phyloP scores from a whole-genome alignment of 2,888 invertebrate genomes.

The Yponomeuta cagnagella region DNA sequence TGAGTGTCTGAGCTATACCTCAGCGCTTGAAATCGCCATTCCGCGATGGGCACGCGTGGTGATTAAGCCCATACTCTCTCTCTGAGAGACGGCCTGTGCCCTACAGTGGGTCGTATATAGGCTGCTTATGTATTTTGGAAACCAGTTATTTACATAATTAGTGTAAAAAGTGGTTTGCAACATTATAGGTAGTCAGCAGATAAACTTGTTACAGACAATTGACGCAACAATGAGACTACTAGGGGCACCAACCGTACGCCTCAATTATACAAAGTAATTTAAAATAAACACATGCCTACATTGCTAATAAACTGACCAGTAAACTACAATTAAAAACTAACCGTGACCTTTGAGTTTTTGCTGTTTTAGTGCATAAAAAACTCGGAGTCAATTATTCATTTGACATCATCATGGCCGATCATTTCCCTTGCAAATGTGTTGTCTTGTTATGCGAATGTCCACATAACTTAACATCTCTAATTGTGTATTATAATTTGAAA shows the following conservation, averaged over 20 bases:
- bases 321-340: constrained; percentile 6
- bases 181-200: neutral
- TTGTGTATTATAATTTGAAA: neutral
- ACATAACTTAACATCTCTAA: neutral
- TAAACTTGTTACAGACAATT: neutral
- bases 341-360: constrained; percentile 12
- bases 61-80: too few species aligned
- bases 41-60: too few species aligned
- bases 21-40: too few species aligned
- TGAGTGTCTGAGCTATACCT: too few species aligned
- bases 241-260: neutral
- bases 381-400: neutral
- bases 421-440: neutral
- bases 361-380: neutral
- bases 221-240: neutral
- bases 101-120: too few species aligned
- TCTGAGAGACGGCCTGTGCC: too few species aligned
- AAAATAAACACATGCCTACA: constrained; percentile 2
- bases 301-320: neutral
- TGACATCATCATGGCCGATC: neutral
- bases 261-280: neutral
- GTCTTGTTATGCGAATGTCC: neutral
- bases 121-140: too few species aligned
- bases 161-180: too few species aligned
- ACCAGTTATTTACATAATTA: too few species aligned